Base-by-base conservation (phyloP, 2,113 vertebrate genomes). In the Corythoichthys intestinalis region DNA sequence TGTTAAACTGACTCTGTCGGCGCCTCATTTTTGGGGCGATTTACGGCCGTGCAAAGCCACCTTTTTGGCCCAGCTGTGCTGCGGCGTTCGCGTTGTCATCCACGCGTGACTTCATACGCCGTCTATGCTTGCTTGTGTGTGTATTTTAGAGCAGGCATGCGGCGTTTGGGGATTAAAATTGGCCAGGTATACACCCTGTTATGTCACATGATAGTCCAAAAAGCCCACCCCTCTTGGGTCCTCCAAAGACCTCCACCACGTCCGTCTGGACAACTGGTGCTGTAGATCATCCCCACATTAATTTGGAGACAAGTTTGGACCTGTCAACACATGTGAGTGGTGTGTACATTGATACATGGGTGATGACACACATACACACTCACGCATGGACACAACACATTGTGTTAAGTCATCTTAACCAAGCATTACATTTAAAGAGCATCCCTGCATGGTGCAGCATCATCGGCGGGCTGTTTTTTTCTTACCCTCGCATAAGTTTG, bases 51-150 rank as follows among this genome's bases (percentile, higher is more conserved):
- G 34, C 54, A 37, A 11, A 74, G 64, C 44, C 83, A 14, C n/a
- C 35, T 58, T 63, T 37, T 62, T 64, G 56, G 74, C 76, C 62
- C 52, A 73, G 50, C 74, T 69, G 74, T 63, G 41, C n/a, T 63
- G 61, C 44, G 61, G 61, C 73, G 54, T 71, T 73, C 74, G 65
- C 79, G 69, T 76, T 76, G 80, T 87, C 85, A 80, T 69, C 78
- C 46, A 65, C 54, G 53, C 76, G 78, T 85, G 86, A 89, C 83
- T 85, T 88, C 85, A 86, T 85, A 63, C 76, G 63, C 37, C 68
- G 61, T 66, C 73, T 46, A 14, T 66, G 67, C 13, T 46, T 14
- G 63, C 13, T 35, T 48, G 64, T 47, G 54, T 52, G 65, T 69
- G 49, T 39, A 41, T 53, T 53, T 50, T 37, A 41, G 37, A 53